phyloP scores from a whole-genome alignment of 2,888 invertebrate species.

The Euclidia mi region DNA sequence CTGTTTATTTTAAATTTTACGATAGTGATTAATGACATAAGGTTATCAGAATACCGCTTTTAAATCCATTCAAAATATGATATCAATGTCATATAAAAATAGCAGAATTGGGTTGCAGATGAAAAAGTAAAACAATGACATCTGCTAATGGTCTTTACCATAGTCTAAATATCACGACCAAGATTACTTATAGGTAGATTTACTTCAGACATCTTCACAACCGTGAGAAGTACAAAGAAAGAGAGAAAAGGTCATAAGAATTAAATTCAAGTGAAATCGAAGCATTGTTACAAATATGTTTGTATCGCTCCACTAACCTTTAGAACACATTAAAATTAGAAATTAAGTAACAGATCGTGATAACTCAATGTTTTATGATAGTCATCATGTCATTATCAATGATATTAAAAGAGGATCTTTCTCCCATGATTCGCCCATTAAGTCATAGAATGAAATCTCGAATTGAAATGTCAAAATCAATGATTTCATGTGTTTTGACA shows the following conservation, averaged over 20 bases:
- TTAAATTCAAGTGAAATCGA: conserved; percentile 14
- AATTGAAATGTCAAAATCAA: conserved; percentile 6
- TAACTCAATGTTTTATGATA: conserved; percentile 27
- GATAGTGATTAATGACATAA: too few species aligned
- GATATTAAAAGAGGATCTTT: conserved; percentile 9
- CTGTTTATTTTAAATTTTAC: too few species aligned
- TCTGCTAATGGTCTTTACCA: too few species aligned
- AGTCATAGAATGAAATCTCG: conserved; percentile 1
- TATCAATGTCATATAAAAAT: too few species aligned
- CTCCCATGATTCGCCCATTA: neutral
- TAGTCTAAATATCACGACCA: too few species aligned
- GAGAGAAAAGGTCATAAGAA: neutral
- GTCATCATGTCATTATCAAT: conserved; percentile 10
- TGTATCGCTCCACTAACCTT: conserved; percentile 43
- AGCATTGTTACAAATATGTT: conserved; percentile 10
- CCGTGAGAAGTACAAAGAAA: too few species aligned
- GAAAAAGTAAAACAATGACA: too few species aligned
- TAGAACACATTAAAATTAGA: conserved; percentile 16
- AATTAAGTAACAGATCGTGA: conserved; percentile 43
- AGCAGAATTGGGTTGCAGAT: too few species aligned
- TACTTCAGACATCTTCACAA: too few species aligned
- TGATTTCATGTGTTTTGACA: neutral
- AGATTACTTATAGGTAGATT: too few species aligned
- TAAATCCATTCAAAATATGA: too few species aligned
- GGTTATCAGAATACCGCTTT: too few species aligned